These are phyloP conservation scores for Drosophila arawakana DNA, from an alignment of 1,140 invertebrate genomes.

Conservation along the genomic window DNA sequence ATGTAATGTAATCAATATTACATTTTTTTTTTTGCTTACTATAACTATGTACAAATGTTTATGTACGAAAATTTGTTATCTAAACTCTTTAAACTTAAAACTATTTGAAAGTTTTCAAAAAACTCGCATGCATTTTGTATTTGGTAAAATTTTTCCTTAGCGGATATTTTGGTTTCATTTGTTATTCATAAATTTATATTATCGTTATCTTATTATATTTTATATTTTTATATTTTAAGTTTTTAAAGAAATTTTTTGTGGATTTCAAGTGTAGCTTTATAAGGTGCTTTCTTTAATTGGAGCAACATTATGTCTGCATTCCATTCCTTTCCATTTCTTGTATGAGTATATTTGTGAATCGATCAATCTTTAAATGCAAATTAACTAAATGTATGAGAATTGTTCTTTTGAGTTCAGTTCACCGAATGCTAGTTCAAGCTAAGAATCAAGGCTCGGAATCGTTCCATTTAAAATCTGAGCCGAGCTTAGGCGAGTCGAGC, in stretches of 20 bases:
- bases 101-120: slow-evolving; percentile 63
- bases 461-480: no score
- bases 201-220: neutral
- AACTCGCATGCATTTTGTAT: slow-evolving; percentile 56
- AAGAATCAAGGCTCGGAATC: no score
- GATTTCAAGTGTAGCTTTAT: neutral
- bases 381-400: slow-evolving; percentile 49
- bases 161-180: slow-evolving; percentile 62
- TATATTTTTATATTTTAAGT: neutral
- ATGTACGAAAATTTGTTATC: slow-evolving; percentile 17
- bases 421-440: neutral
- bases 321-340: neutral
- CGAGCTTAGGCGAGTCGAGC: no score
- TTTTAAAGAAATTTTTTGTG: neutral
- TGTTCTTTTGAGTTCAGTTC: slow-evolving; percentile 49
- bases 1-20: slow-evolving; percentile 8
- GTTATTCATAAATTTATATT: neutral
- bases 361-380: slow-evolving; percentile 62
- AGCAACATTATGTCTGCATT: neutral
- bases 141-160: slow-evolving; percentile 58
- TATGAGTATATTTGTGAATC: slow-evolving; percentile 26
- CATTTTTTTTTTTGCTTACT: neutral
- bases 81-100: slow-evolving; percentile 35
- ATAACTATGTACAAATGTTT: slow-evolving; percentile 27
- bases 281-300: neutral